Percentiles rank a stretch among this genome's conserved stretches.
These are phyloP conservation scores for Aricia agestis DNA, from an alignment of 1,140 invertebrate genomes.

Conservation along the genomic window DNA sequence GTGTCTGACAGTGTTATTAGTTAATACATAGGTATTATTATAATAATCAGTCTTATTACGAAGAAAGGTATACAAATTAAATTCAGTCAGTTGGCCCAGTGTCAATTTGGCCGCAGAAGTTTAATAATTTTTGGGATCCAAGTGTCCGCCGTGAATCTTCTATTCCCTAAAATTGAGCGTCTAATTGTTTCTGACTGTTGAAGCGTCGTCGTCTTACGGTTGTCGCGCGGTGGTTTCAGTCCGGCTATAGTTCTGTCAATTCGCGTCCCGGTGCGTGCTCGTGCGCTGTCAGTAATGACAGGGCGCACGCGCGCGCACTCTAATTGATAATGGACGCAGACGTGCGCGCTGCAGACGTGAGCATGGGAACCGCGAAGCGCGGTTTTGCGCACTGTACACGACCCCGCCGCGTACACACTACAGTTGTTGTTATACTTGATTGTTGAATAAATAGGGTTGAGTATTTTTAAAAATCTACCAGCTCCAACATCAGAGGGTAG, in stretches of 20 bases:
- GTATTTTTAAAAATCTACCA: no score
- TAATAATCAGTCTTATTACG: no score
- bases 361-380: conserved; percentile 49
- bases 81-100: no score
- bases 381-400: conserved; percentile 20
- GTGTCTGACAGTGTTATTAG: no score
- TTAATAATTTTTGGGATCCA: no score
- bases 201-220: not conserved
- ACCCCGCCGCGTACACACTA: conserved; percentile 23
- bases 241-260: conserved; percentile 3
- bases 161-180: no score
- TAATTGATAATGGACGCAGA: conserved; percentile 68
- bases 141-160: no score
- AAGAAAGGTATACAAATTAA: no score
- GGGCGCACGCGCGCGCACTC: conserved; percentile 62
- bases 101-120: no score
- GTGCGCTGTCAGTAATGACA: conserved; percentile 50
- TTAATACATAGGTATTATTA: no score
- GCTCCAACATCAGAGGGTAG: no score
- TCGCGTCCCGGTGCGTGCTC: conserved; percentile 15
- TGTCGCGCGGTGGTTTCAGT: not conserved
- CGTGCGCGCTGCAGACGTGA: conserved; percentile 50
- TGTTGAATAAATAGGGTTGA: not conserved
- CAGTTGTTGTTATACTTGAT: not conserved
- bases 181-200: not conserved